These are phyloP conservation scores for Adrianichthys oophorus DNA, from an alignment of 2,797 vertebrate species.

Conservation along the genomic window DNA sequence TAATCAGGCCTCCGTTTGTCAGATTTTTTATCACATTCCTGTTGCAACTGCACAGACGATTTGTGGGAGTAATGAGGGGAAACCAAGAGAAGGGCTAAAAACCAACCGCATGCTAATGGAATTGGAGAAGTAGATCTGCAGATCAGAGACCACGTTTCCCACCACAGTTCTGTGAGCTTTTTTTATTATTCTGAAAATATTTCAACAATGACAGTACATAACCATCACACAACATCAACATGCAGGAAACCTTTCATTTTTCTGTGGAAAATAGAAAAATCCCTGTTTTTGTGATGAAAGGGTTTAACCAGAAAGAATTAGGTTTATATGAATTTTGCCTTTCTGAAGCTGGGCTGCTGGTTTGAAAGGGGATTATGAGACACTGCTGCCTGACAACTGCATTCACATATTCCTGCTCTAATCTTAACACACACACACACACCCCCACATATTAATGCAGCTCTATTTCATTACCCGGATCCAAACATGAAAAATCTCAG, in stretches of 20 bases:
- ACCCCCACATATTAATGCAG: conserved; percentile 50
- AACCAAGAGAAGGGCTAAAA: too few relatives aligned
- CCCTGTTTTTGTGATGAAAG: conserved; percentile 28
- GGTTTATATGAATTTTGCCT: conserved; percentile 30
- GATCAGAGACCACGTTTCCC: neutral
- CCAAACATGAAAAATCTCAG: conserved; percentile 65
- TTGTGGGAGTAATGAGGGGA: too few relatives aligned
- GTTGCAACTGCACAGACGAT: too few relatives aligned
- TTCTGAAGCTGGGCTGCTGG: conserved; percentile 34
- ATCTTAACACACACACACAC: conserved; percentile 49
- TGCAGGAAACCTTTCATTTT: conserved; percentile 3
- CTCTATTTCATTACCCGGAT: conserved; percentile 65
- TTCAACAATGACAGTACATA: too few relatives aligned
- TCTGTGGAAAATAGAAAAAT: neutral
- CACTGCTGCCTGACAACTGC: conserved; percentile 39
- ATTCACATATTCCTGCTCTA: conserved; percentile 51
- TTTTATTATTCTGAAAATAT: conserved; percentile 2
- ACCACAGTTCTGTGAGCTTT: neutral
- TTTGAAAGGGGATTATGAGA: conserved; percentile 57
- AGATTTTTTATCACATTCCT: too few relatives aligned
- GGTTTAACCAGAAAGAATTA: conserved; percentile 35
- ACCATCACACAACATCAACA: conserved; percentile 4
- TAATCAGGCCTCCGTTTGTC: too few relatives aligned
- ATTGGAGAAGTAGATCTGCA: too few relatives aligned
- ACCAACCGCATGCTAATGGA: too few relatives aligned